Conservation (phyloP, 2,797 vertebrate genomes). For the Cyprinodon diabolis region DNA sequence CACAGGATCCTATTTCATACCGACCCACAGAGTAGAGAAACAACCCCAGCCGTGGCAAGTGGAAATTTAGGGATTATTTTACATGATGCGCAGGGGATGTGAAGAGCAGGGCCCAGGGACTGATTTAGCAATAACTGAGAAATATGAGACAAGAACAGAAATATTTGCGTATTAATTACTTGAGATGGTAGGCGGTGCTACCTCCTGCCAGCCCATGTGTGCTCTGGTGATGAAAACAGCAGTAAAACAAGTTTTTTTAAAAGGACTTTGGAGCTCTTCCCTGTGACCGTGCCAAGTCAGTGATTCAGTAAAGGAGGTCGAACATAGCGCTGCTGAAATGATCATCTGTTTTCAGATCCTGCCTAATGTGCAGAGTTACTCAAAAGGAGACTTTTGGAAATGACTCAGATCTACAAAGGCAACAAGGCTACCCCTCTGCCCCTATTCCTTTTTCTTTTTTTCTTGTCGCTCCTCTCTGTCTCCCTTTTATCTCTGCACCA, state of each 20-base stretch:
- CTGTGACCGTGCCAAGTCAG: slow-evolving; percentile 53
- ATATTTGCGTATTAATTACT: slow-evolving; percentile 87
- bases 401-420: slow-evolving; percentile 49
- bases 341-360: slow-evolving; percentile 56
- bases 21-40: slow-evolving; percentile 66
- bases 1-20: slow-evolving; percentile 77
- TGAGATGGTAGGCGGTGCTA: slow-evolving; percentile 66
- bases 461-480: slow-evolving; percentile 16
- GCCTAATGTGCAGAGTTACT: slow-evolving; percentile 51
- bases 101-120: slow-evolving; percentile 79
- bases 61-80: slow-evolving; percentile 84
- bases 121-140: slow-evolving; percentile 85
- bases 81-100: slow-evolving; percentile 80
- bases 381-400: slow-evolving; percentile 55
- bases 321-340: slow-evolving; percentile 64
- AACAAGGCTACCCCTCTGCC: slow-evolving; percentile 14
- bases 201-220: slow-evolving; percentile 64
- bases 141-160: slow-evolving; percentile 83
- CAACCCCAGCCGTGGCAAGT: slow-evolving; percentile 70
- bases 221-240: slow-evolving; percentile 67
- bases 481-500: slow-evolving; percentile 14
- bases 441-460: not conserved
- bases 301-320: slow-evolving; percentile 48
- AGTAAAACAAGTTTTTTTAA: slow-evolving; percentile 70
- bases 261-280: slow-evolving; percentile 56